Evolutionary conservation across 2,888 invertebrate species (phyloP).

Genomic region (Blomia tropicalis): DNA sequence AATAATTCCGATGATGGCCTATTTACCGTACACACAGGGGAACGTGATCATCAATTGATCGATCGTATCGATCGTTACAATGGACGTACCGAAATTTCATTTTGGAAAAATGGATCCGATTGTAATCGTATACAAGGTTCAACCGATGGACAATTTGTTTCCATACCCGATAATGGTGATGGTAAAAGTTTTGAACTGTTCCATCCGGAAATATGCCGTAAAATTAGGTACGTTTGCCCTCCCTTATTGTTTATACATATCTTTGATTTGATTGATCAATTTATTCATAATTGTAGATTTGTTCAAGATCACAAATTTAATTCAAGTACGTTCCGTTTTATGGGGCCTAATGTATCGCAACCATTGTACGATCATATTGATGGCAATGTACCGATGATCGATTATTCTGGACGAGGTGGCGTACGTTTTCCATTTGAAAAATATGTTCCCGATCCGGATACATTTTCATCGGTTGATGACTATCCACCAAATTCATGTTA

Average conservation of each 20-base stretch:
- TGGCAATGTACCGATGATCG: background rate
- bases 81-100: background rate
- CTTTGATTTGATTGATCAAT: no score
- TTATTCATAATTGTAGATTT: no score
- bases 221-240: slow-evolving; percentile 1
- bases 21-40: slow-evolving; percentile 59
- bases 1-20: slow-evolving; percentile 45
- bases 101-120: slow-evolving; percentile 19
- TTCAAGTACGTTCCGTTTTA: background rate
- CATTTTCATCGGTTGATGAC: slow-evolving; percentile 12
- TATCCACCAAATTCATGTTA: slow-evolving; percentile 21
- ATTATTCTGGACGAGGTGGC: background rate
- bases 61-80: slow-evolving; percentile 48
- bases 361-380: no score
- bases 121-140: slow-evolving; percentile 22
- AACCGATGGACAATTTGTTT: slow-evolving; percentile 21
- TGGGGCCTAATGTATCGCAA: background rate
- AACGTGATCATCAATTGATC: slow-evolving; percentile 45
- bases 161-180: slow-evolving; percentile 12
- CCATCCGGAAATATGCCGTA: slow-evolving; percentile 24
- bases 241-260: no score
- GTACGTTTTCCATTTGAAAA: slow-evolving; percentile 10
- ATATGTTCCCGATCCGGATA: slow-evolving; percentile 15
- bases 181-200: slow-evolving; percentile 22
- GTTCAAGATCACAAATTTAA: background rate